phyloP scores from a whole-genome alignment of 2,797 vertebrate genomes.

The Melanotaenia nigrans region DNA sequence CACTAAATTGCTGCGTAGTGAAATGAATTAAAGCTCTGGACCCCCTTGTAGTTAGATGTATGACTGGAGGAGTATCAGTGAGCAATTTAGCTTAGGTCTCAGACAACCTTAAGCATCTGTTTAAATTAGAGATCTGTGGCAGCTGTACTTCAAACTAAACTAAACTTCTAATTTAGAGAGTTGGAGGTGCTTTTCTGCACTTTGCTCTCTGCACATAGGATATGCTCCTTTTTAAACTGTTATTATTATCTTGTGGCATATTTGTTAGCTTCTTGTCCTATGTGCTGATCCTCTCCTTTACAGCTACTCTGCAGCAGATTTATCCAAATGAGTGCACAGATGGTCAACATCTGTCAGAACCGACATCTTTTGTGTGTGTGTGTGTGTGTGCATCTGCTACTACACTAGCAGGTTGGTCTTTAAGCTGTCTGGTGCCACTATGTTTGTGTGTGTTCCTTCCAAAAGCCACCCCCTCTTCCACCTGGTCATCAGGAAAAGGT shows the following conservation, averaged over 20 bases:
- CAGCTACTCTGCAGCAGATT: constrained; percentile 29
- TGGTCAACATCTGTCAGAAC: constrained; percentile 56
- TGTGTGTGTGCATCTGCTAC: constrained; percentile 10
- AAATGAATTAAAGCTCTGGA: constrained; percentile 66
- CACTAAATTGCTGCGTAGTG: constrained; percentile 62
- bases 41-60: constrained; percentile 48
- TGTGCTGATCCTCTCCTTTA: constrained; percentile 16
- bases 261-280: constrained; percentile 1
- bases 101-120: constrained; percentile 16
- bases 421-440: not conserved
- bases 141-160: constrained; percentile 28
- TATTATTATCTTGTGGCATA: not conserved
- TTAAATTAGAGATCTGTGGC: constrained; percentile 48
- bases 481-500: constrained; percentile 73
- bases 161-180: constrained; percentile 55
- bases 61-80: constrained; percentile 48
- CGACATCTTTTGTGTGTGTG: constrained; percentile 10
- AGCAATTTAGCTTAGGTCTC: constrained; percentile 45
- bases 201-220: constrained; percentile 22
- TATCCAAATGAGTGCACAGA: constrained; percentile 40
- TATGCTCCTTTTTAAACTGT: constrained; percentile 3
- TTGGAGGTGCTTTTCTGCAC: constrained; percentile 29
- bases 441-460: constrained; percentile 1
- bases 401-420: constrained; percentile 18
- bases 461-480: constrained; percentile 46